Conservation (phyloP, 2,113 vertebrate species). For the Mionectes macconnelli region DNA sequence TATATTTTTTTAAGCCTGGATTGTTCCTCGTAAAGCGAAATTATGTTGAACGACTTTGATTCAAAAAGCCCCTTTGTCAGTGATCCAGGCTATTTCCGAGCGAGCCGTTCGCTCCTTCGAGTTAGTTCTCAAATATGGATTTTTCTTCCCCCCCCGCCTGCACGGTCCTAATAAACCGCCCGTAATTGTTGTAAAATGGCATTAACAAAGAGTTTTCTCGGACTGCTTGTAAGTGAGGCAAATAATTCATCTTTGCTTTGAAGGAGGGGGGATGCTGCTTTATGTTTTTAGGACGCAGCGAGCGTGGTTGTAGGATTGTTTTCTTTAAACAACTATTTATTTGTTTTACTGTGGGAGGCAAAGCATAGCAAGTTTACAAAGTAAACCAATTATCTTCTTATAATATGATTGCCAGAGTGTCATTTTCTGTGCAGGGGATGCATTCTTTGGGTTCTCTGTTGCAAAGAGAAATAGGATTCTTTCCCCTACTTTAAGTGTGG, state of each 20-base stretch:
- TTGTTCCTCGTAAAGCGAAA: conserved; percentile 60
- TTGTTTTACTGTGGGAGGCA: conserved; percentile 51
- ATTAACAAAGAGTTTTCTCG: conserved; percentile 68
- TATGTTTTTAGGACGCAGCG: background rate
- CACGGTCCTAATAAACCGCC: conserved; percentile 33
- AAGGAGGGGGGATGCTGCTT: conserved; percentile 14
- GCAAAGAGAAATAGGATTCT: background rate
- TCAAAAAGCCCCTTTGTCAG: conserved; percentile 63
- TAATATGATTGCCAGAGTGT: conserved; percentile 48
- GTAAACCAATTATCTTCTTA: conserved; percentile 61
- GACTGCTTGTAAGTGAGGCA: conserved; percentile 49
- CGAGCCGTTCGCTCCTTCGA: conserved; percentile 48
- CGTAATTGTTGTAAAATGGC: conserved; percentile 69
- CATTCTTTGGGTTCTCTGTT: background rate
- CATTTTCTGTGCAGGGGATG: conserved; percentile 11
- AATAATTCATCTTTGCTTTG: conserved; percentile 53
- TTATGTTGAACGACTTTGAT: conserved; percentile 12
- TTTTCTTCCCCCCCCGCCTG: fast-evolving
- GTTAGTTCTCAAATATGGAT: background rate
- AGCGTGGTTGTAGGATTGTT: conserved; percentile 18
- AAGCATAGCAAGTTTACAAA: conserved; percentile 63
- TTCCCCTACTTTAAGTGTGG: background rate
- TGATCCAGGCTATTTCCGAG: conserved; percentile 60
- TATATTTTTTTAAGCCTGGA: conserved; percentile 27
- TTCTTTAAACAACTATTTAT: conserved; percentile 42